Evolutionary conservation across 2,797 vertebrate species (phyloP), one percentile per base, ranked within the genome.

Genomic region (Ceyx erithaca): DNA sequence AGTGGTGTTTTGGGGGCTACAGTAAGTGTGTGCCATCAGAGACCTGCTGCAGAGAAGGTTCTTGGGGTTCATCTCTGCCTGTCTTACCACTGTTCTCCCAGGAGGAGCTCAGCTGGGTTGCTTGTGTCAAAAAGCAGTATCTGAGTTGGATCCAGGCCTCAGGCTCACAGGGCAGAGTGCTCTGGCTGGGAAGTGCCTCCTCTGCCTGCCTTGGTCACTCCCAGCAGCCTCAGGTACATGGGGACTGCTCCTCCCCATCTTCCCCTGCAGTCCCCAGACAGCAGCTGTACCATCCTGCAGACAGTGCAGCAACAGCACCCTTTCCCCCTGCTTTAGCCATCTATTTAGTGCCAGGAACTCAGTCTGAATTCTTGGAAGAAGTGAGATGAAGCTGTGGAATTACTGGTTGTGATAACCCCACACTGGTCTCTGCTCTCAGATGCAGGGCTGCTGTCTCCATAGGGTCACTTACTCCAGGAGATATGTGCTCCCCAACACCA

Each of bases 81-180:
- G 4, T 18, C 23, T n/a, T 49, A 41, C 22, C 30, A 3, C 31
- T 16, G 16, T 11, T 31, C 20, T 61, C 23, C 10, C 20, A 63
- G 46, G 46, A 35, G n/a, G 46, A 49, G 48, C 14, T 26, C 33
- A 46, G 2, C 9, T 14, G 41, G 28, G 58, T 63, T 21, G 37
- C 16, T 30, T 45, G 13, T 58, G 55, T 58, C 63, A 23, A 30
- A 66, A 70, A 25, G 18, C 59, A 64, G 28, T 7, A 43, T 23
- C 20, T 22, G 28, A 28, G 51, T 0, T 57, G 22, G 30, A 78
- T 10, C 28, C 8, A 33, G 35, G 51, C 46, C 20, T 45, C 11
- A 4, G 45, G 28, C 30, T 63, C n/a, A 18, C 7, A 3, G 0
- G 7, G 30, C 49, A 70, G 41, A 2, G 2, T 12, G 48, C 31